Base-by-base conservation (phyloP, 2,888 invertebrate genomes). In the Fragum fragum region DNA sequence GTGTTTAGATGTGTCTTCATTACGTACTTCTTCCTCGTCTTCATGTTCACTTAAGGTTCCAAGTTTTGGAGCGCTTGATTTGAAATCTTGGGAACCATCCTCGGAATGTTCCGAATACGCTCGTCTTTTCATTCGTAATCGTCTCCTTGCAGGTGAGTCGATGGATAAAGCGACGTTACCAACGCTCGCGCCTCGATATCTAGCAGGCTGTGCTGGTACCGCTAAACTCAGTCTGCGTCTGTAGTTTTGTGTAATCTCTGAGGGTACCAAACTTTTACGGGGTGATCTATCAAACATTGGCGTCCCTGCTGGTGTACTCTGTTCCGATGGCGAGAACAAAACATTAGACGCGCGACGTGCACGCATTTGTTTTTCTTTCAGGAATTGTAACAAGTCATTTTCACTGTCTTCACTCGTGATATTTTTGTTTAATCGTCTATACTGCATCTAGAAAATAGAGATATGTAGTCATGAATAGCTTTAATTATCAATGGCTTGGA, bases 311-410 rank as follows among this genome's bases (percentile, higher is more conserved):
- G 72, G 66, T 0, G 70, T 57, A 28, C 73, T 59, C 2, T 63
- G 42, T 14, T 76, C 77, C 3, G 53, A 26, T 18, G 68, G 76
- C 32, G 71, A 72, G 73, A 76, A 85, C 16, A 85, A 68, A 9
- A 83, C 86, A 18, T 59, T 32, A 21, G 88, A 90, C 74, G 88
- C 81, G 14, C 88, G 75, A 21, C 88, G 76, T 16, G 86, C 86
- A 53, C 89, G 76, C 16, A 84, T 59, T 68, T 90, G 88, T 72
- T 89, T 90, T 66, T 89, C 87, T 79, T 86, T 87, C 23, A 90
- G 76, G 57, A 81, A 88, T 29, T 73, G 76, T 28, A 89, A n/a
- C 7, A 90, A 73, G 52, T 90, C 88, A 21, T 79, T 80, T 53
- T 83, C 81, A 57, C 88, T 88, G 42, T 88, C 86, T 29, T 87